A percentile compares a stretch with the other conserved stretches of the same genome.
phyloP scores from a whole-genome alignment of 1,140 invertebrate genomes.

The Lucilia sericata region DNA sequence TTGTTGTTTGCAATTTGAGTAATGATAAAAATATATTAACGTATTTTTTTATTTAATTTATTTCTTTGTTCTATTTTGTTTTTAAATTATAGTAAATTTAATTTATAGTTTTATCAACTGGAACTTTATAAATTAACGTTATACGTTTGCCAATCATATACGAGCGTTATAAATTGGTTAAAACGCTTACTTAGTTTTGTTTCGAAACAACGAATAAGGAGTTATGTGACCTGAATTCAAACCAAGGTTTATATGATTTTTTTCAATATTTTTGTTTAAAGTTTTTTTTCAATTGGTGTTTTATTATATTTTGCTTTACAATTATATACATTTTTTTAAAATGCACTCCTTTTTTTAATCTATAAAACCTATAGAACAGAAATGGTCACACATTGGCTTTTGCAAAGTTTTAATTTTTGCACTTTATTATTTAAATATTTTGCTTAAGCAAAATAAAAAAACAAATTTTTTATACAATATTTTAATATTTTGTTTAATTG shows the following conservation, averaged over 20 bases:
- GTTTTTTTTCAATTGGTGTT: background rate
- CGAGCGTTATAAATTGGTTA: constrained; percentile 4
- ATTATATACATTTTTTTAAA: background rate
- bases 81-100: constrained; percentile 57
- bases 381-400: constrained; percentile 23
- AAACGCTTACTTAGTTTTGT: constrained; percentile 23
- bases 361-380: too few relatives aligned
- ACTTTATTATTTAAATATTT: background rate
- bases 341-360: background rate
- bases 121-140: constrained; percentile 21
- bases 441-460: background rate
- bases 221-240: constrained; percentile 16
- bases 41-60: constrained; percentile 30
- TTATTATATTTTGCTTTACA: background rate
- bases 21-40: constrained; percentile 32
- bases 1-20: constrained; percentile 17
- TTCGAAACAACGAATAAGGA: constrained; percentile 18
- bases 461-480: background rate
- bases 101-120: constrained; percentile 58
- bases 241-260: constrained; percentile 9
- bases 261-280: constrained; percentile 14
- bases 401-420: constrained; percentile 3
- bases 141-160: constrained; percentile 9
- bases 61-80: constrained; percentile 24
- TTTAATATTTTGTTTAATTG: background rate